phyloP scores from a whole-genome alignment of 2,797 vertebrate species.

The Scarus forsteni region DNA sequence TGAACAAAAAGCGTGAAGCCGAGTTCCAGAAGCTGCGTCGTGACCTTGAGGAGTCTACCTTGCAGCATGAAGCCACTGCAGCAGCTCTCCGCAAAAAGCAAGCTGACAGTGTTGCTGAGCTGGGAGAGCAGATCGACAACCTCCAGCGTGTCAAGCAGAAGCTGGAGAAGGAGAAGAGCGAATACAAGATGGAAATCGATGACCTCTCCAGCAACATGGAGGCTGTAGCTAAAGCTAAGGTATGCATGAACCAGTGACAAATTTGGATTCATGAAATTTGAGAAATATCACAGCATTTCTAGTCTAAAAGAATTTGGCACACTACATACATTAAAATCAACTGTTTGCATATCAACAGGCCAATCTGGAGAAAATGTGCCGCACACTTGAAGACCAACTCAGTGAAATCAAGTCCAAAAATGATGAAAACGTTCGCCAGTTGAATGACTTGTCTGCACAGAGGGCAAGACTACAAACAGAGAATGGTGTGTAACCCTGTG shows the following conservation, averaged over 20 bases:
- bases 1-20: slow-evolving; percentile 3
- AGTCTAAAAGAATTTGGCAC: neutral
- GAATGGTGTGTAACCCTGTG: slow-evolving; percentile 63
- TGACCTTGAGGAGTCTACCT: slow-evolving; percentile 1
- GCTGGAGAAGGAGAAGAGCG: slow-evolving; percentile 90
- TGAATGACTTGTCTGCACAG: slow-evolving; percentile 84
- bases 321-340: neutral
- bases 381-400: slow-evolving; percentile 87
- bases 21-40: slow-evolving; percentile 4
- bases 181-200: slow-evolving; percentile 3
- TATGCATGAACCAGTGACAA: slow-evolving; percentile 32
- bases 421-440: slow-evolving; percentile 86
- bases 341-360: slow-evolving; percentile 68
- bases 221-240: slow-evolving; percentile 1
- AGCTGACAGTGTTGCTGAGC: slow-evolving; percentile 87
- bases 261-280: neutral
- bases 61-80: slow-evolving; percentile 1
- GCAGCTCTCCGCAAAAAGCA: slow-evolving; percentile 7
- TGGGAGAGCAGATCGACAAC: slow-evolving; percentile 78
- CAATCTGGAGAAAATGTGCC: slow-evolving; percentile 88
- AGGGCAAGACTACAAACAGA: slow-evolving; percentile 89
- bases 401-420: slow-evolving; percentile 86
- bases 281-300: neutral
- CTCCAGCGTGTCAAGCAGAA: slow-evolving; percentile 92
- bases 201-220: slow-evolving; percentile 7